These are phyloP conservation scores for Neolamprologus sp. DNA, from an alignment of 2,113 vertebrate genomes.

Conservation along the genomic window DNA sequence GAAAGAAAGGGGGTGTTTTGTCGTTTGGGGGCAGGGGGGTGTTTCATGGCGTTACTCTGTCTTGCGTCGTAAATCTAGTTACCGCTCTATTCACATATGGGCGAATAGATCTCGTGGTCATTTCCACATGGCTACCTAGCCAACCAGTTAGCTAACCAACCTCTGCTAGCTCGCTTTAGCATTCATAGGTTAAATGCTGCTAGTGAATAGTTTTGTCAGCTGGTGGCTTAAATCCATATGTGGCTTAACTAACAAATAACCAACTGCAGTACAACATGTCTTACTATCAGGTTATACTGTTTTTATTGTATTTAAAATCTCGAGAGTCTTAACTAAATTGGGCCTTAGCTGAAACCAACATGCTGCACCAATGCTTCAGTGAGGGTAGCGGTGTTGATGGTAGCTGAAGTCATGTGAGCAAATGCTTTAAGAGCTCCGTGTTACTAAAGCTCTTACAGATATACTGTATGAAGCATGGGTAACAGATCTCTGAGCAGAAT, in stretches of 20 bases:
- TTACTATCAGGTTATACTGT: not conserved
- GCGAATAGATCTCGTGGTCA: slow-evolving; percentile 13
- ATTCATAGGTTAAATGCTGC: not conserved
- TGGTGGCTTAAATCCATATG: not conserved
- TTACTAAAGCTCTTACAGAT: not conserved
- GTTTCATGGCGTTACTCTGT: accelerated
- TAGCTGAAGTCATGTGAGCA: not conserved
- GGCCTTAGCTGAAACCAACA: slow-evolving; percentile 26
- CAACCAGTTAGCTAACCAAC: not conserved
- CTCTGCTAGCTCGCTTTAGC: slow-evolving; percentile 21
- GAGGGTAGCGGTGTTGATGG: not conserved
- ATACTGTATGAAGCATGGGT: not conserved
- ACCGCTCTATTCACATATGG: not conserved
- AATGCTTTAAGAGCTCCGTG: not conserved
- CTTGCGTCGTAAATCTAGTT: not conserved
- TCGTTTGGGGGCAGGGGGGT: not conserved
- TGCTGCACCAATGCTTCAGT: not conserved
- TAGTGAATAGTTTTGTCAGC: not conserved
- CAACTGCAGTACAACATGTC: not conserved
- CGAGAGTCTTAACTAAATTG: not conserved
- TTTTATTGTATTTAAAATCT: not conserved
- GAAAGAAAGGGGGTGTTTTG: not conserved
- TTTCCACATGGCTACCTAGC: slow-evolving; percentile 58
- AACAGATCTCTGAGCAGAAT: not conserved
- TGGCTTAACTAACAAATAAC: not conserved